Evolutionary conservation across 2,888 invertebrate species (phyloP), one percentile per base, ranked within the genome.

Genomic region (Phorcus lineatus): DNA sequence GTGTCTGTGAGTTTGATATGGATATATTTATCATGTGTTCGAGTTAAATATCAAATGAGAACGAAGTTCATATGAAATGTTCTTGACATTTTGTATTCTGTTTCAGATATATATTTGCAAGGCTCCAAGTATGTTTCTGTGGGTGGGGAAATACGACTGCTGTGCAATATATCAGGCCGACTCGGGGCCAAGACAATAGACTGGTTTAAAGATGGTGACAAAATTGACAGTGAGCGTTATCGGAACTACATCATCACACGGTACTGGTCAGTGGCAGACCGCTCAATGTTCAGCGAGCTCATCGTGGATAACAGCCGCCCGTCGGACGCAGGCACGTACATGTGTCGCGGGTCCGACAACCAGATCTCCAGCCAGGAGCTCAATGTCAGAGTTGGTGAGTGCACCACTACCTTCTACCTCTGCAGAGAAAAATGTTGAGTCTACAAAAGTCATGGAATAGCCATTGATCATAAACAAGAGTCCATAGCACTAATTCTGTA

Each of bases 161-260:
- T 86, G 74, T 91, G 91, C 83, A 91, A 91, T 82, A 91, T 91
- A 36, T 90, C 91, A 7, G 91, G 91, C 2, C 88, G 89, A 36
- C 87, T 88, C 57, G 87, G 89, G 2, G 91, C 91, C 13, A 89
- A 90, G 36, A 88, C 90, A 79, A 88, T 91, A 55, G 88, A 90
- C 80, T 91, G 91, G 91, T 91, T 90, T 83, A 88, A 88, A 79
- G 86, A 91, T 74, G 91, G 91, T 16, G 83, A 87, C 81, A 86
- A 87, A 81, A 85, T 91, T 36, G 83, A 87, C 54, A 86, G 89
- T 16, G 83, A 87, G 54, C 82, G 84, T 36, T 81, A 86, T 74
- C 82, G 83, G 7, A 89, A 89, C 19, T 82, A 91, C 67, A 80
- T 86, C 80, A 89, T 91, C 82, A 88, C 88, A n/a, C 91, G 91